A percentile compares a stretch with the other conserved stretches of the same genome.
Conservation (phyloP, 2,888 invertebrate species). For the Eustalomyia histrio region DNA sequence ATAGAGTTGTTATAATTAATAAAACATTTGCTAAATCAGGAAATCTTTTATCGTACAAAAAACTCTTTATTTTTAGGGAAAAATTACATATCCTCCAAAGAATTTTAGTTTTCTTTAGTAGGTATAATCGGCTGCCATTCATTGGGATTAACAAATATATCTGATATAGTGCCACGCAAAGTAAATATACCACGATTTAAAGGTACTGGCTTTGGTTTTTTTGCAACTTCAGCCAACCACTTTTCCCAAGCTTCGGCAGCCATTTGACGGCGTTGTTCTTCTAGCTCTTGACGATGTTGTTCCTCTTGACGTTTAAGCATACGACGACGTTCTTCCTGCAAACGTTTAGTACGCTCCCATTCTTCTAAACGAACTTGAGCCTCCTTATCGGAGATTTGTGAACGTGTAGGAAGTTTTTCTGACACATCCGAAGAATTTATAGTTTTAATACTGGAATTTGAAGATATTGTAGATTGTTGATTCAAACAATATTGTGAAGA, state of each 20-base stretch:
- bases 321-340: conserved; percentile 69
- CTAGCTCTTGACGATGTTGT: conserved; percentile 62
- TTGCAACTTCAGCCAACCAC: conserved; percentile 74
- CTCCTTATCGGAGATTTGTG: conserved; percentile 58
- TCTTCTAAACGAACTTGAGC: conserved; percentile 67
- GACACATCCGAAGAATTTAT: conserved; percentile 14
- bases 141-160: conserved; percentile 75
- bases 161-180: conserved; percentile 76
- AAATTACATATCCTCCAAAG: not conserved
- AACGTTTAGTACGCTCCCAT: conserved; percentile 70
- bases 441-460: conserved; percentile 7
- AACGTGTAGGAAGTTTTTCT: conserved; percentile 45
- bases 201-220: conserved; percentile 78
- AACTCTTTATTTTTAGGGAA: no score
- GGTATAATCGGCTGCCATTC: conserved; percentile 70
- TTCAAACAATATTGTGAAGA: conserved; percentile 39
- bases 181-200: conserved; percentile 77
- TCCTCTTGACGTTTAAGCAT: conserved; percentile 67
- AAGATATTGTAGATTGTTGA: conserved; percentile 16
- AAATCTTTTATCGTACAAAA: no score
- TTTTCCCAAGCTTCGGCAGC: conserved; percentile 72
- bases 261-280: conserved; percentile 68
- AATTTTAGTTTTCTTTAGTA: conserved; percentile 28
- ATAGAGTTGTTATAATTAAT: not conserved
- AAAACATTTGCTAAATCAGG: not conserved